phyloP scores from a whole-genome alignment of 2,797 vertebrate genomes.

The Channallabes apus region DNA sequence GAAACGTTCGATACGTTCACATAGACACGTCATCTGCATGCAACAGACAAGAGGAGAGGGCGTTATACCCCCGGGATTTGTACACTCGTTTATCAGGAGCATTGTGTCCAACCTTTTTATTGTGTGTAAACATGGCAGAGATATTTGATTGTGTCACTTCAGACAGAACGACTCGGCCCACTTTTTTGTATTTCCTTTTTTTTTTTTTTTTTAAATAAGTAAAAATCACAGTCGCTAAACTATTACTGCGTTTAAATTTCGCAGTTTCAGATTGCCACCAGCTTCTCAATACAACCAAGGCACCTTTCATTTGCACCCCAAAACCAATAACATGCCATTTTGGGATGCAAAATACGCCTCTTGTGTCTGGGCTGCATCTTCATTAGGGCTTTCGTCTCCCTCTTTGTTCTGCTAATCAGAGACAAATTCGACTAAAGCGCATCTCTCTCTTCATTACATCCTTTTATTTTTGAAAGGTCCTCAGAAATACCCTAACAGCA shows the following conservation, averaged over 20 bases:
- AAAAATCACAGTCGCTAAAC: constrained; percentile 37
- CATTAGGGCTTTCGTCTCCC: constrained; percentile 36
- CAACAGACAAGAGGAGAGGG: constrained; percentile 78
- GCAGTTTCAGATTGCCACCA: constrained; percentile 35
- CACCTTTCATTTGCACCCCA: constrained; percentile 32
- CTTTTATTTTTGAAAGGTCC: not conserved
- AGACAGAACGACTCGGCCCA: constrained; percentile 36
- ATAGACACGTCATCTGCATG: constrained; percentile 82
- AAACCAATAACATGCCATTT: constrained; percentile 28
- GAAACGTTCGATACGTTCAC: constrained; percentile 77
- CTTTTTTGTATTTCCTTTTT: not conserved
- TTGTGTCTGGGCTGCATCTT: constrained; percentile 17
- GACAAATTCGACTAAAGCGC: constrained; percentile 24
- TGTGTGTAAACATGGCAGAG: constrained; percentile 72
- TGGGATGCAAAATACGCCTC: constrained; percentile 34
- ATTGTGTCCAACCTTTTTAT: constrained; percentile 19
- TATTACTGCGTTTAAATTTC: constrained; percentile 12
- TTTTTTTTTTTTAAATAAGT: constrained; percentile 21
- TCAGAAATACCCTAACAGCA: constrained; percentile 14
- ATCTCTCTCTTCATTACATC: constrained; percentile 9
- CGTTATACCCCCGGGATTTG: constrained; percentile 65
- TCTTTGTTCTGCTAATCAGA: constrained; percentile 31
- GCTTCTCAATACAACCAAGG: constrained; percentile 22
- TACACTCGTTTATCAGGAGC: constrained; percentile 67
- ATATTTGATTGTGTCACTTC: constrained; percentile 70